Conservation (phyloP, 2,888 invertebrate species). For the Drosophila tanythrix region DNA sequence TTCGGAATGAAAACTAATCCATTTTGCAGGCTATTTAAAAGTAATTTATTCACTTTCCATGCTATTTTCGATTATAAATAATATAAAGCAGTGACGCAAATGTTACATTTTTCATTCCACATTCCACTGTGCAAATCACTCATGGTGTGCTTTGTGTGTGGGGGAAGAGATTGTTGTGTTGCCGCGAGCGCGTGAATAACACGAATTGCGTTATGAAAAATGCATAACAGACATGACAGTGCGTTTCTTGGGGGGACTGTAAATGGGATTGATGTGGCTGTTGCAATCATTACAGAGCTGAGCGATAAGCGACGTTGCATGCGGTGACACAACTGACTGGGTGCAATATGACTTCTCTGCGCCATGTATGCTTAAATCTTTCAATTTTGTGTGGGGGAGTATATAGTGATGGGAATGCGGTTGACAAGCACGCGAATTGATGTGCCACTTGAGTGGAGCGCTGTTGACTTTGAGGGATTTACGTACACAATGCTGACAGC, state of each 20-base stretch:
- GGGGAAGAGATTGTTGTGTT: slow-evolving; percentile 14
- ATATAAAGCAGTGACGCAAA: not conserved
- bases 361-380: slow-evolving; percentile 29
- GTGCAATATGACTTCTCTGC: slow-evolving; percentile 73
- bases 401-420: slow-evolving; percentile 16
- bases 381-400: slow-evolving; percentile 14
- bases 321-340: slow-evolving; percentile 75
- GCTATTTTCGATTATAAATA: not conserved
- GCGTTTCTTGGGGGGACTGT: slow-evolving; percentile 4
- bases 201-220: slow-evolving; percentile 63
- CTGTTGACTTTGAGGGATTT: slow-evolving; percentile 78
- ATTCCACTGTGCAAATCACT: slow-evolving; percentile 37
- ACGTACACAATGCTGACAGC: slow-evolving; percentile 67
- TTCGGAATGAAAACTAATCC: not conserved
- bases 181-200: slow-evolving; percentile 47
- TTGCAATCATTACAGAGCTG: slow-evolving; percentile 76
- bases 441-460: slow-evolving; percentile 75
- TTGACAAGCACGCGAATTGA: slow-evolving; percentile 76
- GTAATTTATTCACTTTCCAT: not conserved
- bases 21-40: not conserved
- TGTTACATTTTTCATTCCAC: not conserved
- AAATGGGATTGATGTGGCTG: slow-evolving; percentile 29
- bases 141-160: not conserved
- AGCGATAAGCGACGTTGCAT: slow-evolving; percentile 80
- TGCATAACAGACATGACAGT: slow-evolving; percentile 47